Evolutionary conservation across 1,140 invertebrate genomes (phyloP).

Genomic region (Lamellibrachia luymesi): DNA sequence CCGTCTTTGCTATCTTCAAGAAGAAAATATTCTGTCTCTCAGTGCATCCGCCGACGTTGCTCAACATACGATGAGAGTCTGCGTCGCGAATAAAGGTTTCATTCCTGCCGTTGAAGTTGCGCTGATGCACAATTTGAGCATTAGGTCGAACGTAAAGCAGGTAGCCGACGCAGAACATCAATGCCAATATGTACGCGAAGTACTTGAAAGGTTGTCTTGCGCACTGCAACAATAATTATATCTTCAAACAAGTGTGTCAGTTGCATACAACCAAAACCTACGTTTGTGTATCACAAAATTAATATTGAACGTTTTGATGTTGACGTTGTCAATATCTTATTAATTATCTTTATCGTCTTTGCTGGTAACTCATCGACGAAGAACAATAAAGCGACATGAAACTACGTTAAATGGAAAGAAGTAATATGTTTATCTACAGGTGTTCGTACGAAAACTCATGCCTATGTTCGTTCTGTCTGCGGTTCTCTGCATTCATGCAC

Average conservation of each 20-base stretch:
- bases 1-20: conserved; percentile 9
- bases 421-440: too few relatives aligned
- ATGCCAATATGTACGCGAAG: neutral
- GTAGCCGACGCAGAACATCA: neutral
- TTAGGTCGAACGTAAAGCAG: neutral
- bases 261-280: too few relatives aligned
- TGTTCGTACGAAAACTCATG: too few relatives aligned
- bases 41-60: neutral
- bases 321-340: too few relatives aligned
- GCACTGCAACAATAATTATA: neutral
- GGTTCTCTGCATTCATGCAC: too few relatives aligned
- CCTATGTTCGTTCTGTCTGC: too few relatives aligned
- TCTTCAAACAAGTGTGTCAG: neutral
- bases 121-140: neutral
- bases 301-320: too few relatives aligned
- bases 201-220: neutral
- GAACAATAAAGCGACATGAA: too few relatives aligned
- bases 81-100: neutral
- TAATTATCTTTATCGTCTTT: too few relatives aligned
- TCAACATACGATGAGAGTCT: neutral
- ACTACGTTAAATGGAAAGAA: too few relatives aligned
- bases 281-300: too few relatives aligned
- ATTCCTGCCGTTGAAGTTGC: neutral
- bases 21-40: neutral
- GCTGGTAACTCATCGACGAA: too few relatives aligned